Percentiles rank a stretch among this genome's conserved stretches.
These are phyloP conservation scores for Otus sunia DNA, from an alignment of 2,113 vertebrate species.

Conservation along the genomic window DNA sequence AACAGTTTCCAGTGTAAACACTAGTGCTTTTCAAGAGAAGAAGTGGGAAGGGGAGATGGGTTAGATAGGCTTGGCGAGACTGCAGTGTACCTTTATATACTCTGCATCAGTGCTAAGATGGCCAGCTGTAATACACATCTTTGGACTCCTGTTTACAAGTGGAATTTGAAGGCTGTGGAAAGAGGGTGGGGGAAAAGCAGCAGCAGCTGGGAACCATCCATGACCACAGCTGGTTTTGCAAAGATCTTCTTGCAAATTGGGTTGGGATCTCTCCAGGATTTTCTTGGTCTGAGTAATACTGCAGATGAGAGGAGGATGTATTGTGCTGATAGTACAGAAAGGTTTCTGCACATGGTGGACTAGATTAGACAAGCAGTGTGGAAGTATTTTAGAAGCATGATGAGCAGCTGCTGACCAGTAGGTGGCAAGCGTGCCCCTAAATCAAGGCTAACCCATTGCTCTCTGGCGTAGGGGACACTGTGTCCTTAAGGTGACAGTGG, in stretches of 20 bases:
- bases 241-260: background rate
- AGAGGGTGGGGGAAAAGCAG: background rate
- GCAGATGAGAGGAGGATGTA: background rate
- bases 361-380: background rate
- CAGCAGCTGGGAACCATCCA: constrained; percentile 4
- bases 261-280: background rate
- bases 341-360: background rate
- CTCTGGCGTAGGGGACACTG: rapidly evolving
- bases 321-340: background rate
- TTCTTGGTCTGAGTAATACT: background rate
- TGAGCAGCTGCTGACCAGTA: background rate
- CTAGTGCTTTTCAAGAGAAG: background rate
- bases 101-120: background rate
- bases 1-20: background rate
- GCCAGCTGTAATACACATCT: background rate
- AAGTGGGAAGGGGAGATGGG: background rate
- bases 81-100: rapidly evolving
- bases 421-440: background rate
- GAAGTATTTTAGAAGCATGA: background rate
- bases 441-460: background rate
- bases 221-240: background rate
- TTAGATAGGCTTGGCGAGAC: background rate
- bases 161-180: background rate
- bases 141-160: background rate
- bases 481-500: background rate